Conservation (phyloP, 1,140 invertebrate species). For the Teleopsis dalmanni region DNA sequence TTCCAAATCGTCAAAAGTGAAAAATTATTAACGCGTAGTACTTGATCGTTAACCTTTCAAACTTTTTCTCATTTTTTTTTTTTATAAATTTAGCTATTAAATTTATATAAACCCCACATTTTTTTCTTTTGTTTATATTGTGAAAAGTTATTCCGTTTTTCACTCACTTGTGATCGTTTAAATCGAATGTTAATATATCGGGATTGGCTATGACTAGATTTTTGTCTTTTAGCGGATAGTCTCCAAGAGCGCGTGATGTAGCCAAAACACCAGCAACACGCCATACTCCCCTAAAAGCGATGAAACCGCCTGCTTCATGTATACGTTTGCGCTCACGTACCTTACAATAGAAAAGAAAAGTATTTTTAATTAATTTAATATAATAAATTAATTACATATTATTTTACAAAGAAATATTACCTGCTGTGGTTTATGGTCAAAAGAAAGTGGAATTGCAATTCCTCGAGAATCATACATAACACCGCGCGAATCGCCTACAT, state of each 20-base stretch:
- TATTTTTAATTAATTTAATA: constrained; percentile 14
- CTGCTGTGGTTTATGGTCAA: constrained; percentile 94
- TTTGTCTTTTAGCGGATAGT: constrained; percentile 89
- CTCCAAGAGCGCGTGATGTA: constrained; percentile 87
- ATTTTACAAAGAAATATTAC: constrained; percentile 47
- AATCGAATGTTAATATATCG: constrained; percentile 89
- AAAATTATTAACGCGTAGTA: no score
- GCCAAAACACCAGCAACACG: constrained; percentile 91
- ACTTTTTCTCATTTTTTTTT: no score
- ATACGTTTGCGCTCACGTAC: constrained; percentile 80
- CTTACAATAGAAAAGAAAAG: constrained; percentile 44
- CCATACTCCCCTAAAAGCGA: constrained; percentile 94
- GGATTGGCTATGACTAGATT: constrained; percentile 91
- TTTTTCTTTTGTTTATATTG: no score
- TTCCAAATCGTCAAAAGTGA: no score
- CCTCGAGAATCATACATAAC: constrained; percentile 89
- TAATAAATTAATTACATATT: not conserved
- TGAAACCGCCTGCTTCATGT: constrained; percentile 85
- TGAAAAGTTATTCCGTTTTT: no score
- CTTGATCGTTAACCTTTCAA: no score
- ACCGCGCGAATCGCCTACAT: constrained; percentile 92
- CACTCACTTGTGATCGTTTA: constrained; percentile 62
- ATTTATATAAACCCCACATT: no score
- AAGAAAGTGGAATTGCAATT: constrained; percentile 83
- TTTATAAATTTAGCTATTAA: no score